phyloP scores from a whole-genome alignment of 2,888 invertebrate genomes.

The Yponomeuta evonymella region DNA sequence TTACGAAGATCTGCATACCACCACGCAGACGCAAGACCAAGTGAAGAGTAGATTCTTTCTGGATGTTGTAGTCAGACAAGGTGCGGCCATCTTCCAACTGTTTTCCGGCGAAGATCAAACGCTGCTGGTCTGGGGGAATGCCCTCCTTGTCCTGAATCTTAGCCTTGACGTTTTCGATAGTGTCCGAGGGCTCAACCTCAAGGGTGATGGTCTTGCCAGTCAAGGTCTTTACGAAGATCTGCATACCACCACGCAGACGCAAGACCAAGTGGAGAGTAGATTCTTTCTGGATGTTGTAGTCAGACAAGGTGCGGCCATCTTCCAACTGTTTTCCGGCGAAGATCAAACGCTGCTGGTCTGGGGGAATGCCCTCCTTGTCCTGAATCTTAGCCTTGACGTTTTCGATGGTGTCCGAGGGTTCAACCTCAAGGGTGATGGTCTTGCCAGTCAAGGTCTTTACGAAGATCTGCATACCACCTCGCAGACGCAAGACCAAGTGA shows the following conservation, averaged over 20 bases:
- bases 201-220: constrained; percentile 36
- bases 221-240: constrained; percentile 30
- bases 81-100: constrained; percentile 20
- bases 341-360: constrained; percentile 37
- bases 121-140: constrained; percentile 20
- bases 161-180: constrained; percentile 21
- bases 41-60: constrained; percentile 20
- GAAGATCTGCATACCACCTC: constrained; percentile 38
- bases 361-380: constrained; percentile 37
- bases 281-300: constrained; percentile 34
- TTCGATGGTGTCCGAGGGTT: constrained; percentile 35
- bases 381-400: constrained; percentile 39
- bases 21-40: constrained; percentile 20
- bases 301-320: constrained; percentile 35
- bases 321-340: constrained; percentile 38
- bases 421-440: constrained; percentile 38
- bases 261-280: constrained; percentile 29
- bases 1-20: constrained; percentile 21
- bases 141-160: constrained; percentile 21
- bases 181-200: constrained; percentile 20
- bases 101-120: constrained; percentile 20
- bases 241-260: constrained; percentile 31
- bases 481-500: constrained; percentile 32
- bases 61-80: constrained; percentile 20
- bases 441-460: constrained; percentile 40